These are phyloP conservation scores for Candoia aspera DNA, from an alignment of 2,113 vertebrate species.

Conservation along the genomic window DNA sequence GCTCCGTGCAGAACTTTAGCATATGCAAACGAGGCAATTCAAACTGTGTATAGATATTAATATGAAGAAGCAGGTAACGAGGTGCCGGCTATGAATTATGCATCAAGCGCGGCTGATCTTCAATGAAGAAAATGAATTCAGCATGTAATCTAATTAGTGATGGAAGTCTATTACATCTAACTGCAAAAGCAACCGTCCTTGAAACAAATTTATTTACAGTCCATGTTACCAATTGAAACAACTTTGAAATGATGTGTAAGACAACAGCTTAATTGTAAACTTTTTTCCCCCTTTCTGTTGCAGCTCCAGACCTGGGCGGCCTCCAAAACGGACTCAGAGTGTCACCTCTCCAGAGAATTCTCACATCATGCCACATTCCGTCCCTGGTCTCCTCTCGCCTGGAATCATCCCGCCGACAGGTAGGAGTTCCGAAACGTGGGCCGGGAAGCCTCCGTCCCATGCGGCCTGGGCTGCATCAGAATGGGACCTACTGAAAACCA, in stretches of 20 bases:
- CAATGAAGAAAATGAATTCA: conserved; percentile 99
- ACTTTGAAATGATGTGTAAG: conserved; percentile 90
- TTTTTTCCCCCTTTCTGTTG: conserved; percentile 72
- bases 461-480: neutral
- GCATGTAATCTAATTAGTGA: conserved; percentile 99
- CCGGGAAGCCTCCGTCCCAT: neutral
- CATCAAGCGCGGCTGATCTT: conserved; percentile 99
- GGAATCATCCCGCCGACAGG: conserved; percentile 99
- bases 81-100: conserved; percentile 99
- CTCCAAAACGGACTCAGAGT: conserved; percentile 98
- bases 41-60: conserved; percentile 99
- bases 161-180: conserved; percentile 99
- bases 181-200: conserved; percentile 99
- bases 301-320: conserved; percentile 98
- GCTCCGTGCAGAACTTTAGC: conserved; percentile 97
- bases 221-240: conserved; percentile 96
- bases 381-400: conserved; percentile 98
- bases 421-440: conserved; percentile 62
- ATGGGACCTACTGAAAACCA: neutral
- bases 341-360: conserved; percentile 97
- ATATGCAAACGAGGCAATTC: conserved; percentile 99
- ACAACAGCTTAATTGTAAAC: conserved; percentile 90
- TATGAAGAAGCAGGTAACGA: conserved; percentile 99
- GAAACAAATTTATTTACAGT: conserved; percentile 99
- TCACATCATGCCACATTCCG: conserved; percentile 98